Conservation (phyloP, 23 tunicate genomes). For the Aplidium turbinatum region DNA sequence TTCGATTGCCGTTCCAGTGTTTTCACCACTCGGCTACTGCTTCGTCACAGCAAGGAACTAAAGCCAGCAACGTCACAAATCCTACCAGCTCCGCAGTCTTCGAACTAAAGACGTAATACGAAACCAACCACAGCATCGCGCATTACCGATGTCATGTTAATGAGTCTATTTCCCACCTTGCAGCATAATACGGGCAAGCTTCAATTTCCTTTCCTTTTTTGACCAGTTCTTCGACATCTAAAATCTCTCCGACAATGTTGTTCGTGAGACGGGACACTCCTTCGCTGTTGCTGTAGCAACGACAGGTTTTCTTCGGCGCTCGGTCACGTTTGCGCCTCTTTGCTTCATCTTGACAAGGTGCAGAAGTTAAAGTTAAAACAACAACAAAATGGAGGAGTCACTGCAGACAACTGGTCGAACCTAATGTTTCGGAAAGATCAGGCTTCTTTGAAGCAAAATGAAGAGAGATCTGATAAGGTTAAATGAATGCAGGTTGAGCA, state of each 20-base stretch:
- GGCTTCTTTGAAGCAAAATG: too few relatives aligned
- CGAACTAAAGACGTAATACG: not conserved
- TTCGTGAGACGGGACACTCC: conserved; percentile 48
- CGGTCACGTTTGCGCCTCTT: not conserved
- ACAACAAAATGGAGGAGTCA: too few relatives aligned
- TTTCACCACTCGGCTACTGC: too few relatives aligned
- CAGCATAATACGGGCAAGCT: conserved; percentile 94
- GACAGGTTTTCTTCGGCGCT: conserved; percentile 29
- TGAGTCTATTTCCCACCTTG: conserved; percentile 32
- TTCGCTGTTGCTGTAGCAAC: conserved; percentile 43
- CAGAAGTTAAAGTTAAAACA: too few relatives aligned
- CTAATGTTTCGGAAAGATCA: too few relatives aligned
- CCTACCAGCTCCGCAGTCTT: too few relatives aligned
- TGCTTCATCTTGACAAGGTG: conserved; percentile 12
- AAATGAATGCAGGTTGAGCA: too few relatives aligned
- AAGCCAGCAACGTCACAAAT: too few relatives aligned
- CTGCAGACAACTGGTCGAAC: too few relatives aligned
- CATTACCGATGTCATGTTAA: not conserved
- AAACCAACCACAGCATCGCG: not conserved
- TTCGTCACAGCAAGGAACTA: too few relatives aligned
- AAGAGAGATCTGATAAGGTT: too few relatives aligned
- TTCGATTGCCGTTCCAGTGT: too few relatives aligned
- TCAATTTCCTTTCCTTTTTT: conserved; percentile 54
- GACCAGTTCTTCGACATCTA: conserved; percentile 89
- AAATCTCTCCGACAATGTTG: conserved; percentile 49